These are phyloP conservation scores for Leptopilina drosophilae DNA, from an alignment of 2,888 invertebrate genomes.

Conservation along the genomic window DNA sequence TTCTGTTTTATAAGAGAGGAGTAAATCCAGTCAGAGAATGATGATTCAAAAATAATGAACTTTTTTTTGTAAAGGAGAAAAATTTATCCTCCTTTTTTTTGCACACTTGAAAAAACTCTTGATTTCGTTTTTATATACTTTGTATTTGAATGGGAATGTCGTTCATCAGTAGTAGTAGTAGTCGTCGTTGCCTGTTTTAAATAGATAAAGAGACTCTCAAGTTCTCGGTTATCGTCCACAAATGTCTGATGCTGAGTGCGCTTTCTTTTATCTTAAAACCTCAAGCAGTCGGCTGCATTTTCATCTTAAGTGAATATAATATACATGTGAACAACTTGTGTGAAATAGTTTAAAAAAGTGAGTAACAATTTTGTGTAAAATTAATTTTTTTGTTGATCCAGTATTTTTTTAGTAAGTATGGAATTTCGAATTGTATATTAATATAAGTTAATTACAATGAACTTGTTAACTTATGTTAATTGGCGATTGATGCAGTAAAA, in stretches of 20 bases:
- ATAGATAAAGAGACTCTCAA: slow-evolving; percentile 19
- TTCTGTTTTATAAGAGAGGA: slow-evolving; percentile 3
- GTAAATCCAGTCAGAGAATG: background rate
- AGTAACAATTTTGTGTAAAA: background rate
- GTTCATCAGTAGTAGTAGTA: background rate
- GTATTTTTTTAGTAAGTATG: too few relatives aligned
- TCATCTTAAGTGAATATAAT: background rate
- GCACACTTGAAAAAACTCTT: background rate
- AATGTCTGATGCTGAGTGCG: slow-evolving; percentile 18
- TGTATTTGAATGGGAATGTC: background rate
- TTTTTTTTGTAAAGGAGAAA: background rate
- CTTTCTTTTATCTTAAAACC: background rate
- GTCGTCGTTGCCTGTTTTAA: background rate
- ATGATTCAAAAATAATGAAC: background rate
- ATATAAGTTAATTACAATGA: too few relatives aligned
- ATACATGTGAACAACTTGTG: background rate
- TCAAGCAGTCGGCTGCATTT: background rate
- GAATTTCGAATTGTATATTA: too few relatives aligned
- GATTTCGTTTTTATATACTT: background rate
- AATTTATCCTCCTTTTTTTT: background rate
- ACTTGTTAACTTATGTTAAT: too few relatives aligned
- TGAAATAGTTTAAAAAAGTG: background rate
- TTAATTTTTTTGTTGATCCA: too few relatives aligned
- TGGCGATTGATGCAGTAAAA: too few relatives aligned
- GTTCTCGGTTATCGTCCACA: slow-evolving; percentile 17